Conservation (phyloP, 2,888 invertebrate genomes). For the Cephus pulcher region DNA sequence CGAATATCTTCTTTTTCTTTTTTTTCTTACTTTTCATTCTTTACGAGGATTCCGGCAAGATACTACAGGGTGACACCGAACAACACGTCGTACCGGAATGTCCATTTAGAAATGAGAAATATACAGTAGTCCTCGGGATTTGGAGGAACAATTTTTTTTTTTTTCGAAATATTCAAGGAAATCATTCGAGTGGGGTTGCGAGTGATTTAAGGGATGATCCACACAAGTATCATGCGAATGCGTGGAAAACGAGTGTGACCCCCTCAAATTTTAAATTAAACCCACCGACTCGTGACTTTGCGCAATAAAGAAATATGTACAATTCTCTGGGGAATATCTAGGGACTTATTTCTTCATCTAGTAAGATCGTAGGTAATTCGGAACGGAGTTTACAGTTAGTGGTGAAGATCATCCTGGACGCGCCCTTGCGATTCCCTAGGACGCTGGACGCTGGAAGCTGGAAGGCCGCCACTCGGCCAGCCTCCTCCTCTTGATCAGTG, state of each 20-base stretch:
- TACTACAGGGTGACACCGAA: background rate
- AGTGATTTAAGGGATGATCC: background rate
- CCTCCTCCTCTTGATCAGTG: background rate
- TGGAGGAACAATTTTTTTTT: background rate
- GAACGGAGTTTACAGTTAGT: background rate
- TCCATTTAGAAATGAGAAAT: background rate
- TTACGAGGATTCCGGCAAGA: background rate
- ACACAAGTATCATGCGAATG: too few relatives aligned
- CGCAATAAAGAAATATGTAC: background rate
- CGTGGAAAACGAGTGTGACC: too few relatives aligned
- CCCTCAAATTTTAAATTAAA: background rate
- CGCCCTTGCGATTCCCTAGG: background rate
- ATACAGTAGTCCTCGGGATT: background rate
- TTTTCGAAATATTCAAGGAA: background rate
- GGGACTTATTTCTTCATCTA: background rate
- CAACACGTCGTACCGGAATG: background rate
- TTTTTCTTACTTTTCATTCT: background rate
- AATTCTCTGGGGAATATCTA: background rate
- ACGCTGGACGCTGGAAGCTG: background rate
- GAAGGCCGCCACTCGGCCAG: background rate
- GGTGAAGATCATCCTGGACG: background rate
- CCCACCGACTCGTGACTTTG: background rate
- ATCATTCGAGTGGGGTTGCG: background rate
- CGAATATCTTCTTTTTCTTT: background rate
- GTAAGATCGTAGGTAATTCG: background rate